Base-by-base conservation (phyloP, 2,113 vertebrate species). In the Aldabrachelys gigantea region DNA sequence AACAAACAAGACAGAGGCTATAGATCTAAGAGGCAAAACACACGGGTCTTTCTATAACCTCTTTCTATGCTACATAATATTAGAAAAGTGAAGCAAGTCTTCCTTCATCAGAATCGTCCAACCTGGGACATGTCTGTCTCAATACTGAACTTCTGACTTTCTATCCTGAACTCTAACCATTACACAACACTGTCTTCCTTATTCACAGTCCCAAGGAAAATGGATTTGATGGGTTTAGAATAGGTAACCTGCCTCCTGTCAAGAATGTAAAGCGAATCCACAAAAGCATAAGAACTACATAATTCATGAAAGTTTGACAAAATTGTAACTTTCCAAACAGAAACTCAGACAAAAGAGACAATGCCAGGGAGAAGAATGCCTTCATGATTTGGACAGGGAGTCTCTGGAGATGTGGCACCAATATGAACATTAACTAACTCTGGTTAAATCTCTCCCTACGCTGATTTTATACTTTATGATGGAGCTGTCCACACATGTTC, bases 361-460 rank as follows among this genome's bases (percentile, higher is more conserved):
- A 41, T 44, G 69, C 69, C 3, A 65, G 17, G 62, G 52, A 86
- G 22, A 2, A 86, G 22, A 2, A 21, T 12, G 2, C 0, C 0
- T 21, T 27, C 52, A 14, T 29, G 13, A 52, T 19, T 44, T 44
- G 80, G 76, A 90, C 59, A 79, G 31, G 82, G 69, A 65, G 47
- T 53, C 50, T 49, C 54, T 16, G 19, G 27, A 90, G 87, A 12
- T 92, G 49, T 41, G 24, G 35, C 84, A 79, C 59, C 91, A 91
- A 89, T 85, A 92, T 29, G 50, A 87, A 41, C 31, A 85, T 65
- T 89, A 4, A 65, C 84, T 44, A 19, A 80, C 59, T 72, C 1
- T 1, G 12, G 72, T 47, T 27, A 85, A 78, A n/a, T 31, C n/a
- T 82, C 80, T 24, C 57, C 50, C 80, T 82, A 0, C 5, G 7